Evolutionary conservation across 2,888 invertebrate genomes (phyloP).

Genomic region (Cerastis leucographa): DNA sequence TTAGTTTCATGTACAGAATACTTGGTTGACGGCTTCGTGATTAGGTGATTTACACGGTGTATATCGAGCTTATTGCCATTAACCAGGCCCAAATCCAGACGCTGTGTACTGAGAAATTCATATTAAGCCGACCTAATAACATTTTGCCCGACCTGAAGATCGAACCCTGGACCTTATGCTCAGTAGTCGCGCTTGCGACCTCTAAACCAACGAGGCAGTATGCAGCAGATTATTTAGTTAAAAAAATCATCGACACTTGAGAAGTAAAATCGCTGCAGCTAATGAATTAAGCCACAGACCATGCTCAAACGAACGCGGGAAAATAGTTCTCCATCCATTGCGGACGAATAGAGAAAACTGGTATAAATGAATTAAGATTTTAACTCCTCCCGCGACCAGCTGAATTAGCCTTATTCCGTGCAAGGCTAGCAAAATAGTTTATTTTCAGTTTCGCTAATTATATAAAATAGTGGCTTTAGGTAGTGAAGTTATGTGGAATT

Average conservation of each 20-base stretch:
- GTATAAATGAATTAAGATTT: constrained; percentile 82
- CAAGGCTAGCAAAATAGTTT: constrained; percentile 40
- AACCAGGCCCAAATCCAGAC: no score
- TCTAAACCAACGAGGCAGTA: no score
- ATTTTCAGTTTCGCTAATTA: constrained; percentile 33
- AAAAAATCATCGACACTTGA: not conserved
- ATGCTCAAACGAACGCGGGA: constrained; percentile 75
- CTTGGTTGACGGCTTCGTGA: no score
- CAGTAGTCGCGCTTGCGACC: no score
- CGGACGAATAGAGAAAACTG: constrained; percentile 78
- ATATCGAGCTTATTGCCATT: no score
- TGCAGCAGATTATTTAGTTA: no score
- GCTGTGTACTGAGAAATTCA: no score
- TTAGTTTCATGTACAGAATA: no score
- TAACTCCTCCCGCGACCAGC: constrained; percentile 68
- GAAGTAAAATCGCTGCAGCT: not conserved
- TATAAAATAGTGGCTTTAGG: constrained; percentile 16
- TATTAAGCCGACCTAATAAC: no score
- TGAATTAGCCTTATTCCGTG: constrained; percentile 60
- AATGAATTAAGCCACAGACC: constrained; percentile 56
- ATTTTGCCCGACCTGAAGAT: no score
- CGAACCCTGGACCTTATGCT: no score
- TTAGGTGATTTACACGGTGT: no score
- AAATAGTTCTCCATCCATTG: constrained; percentile 75
- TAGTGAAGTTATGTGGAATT: constrained; percentile 1